A percentile compares a stretch with the other conserved stretches of the same genome.
These are phyloP conservation scores for Acronicta aceris DNA, from an alignment of 2,888 invertebrate species.

Conservation along the genomic window DNA sequence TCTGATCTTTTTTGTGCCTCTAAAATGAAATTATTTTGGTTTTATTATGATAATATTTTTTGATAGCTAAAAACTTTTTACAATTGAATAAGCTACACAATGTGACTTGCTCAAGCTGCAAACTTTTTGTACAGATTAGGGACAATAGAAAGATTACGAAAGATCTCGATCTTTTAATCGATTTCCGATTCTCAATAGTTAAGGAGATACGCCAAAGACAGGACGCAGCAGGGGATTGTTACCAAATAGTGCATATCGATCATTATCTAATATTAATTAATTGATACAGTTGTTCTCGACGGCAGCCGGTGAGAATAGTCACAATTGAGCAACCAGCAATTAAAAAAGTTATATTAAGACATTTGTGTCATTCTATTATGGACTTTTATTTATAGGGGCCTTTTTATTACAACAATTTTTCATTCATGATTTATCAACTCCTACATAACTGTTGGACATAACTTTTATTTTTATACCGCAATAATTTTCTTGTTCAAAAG, in stretches of 20 bases:
- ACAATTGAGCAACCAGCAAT: slow-evolving; percentile 61
- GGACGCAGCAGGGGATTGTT: slow-evolving; percentile 59
- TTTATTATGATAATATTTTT: background rate
- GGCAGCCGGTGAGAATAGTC: slow-evolving; percentile 57
- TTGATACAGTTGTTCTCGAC: slow-evolving; percentile 62
- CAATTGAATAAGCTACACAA: slow-evolving; percentile 43
- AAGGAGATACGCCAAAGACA: slow-evolving; percentile 44
- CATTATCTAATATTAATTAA: slow-evolving; percentile 69
- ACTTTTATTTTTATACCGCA: slow-evolving; percentile 48
- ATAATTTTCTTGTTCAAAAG: slow-evolving; percentile 39
- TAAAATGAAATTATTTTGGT: background rate
- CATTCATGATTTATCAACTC: slow-evolving; percentile 42
- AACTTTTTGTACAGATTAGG: slow-evolving; percentile 38
- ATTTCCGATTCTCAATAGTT: slow-evolving; percentile 53
- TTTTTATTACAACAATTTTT: slow-evolving; percentile 42
- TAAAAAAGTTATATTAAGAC: slow-evolving; percentile 62
- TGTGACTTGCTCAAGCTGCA: slow-evolving; percentile 32
- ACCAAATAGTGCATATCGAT: slow-evolving; percentile 59
- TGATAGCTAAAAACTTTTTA: slow-evolving; percentile 9
- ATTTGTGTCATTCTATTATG: slow-evolving; percentile 57
- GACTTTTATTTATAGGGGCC: slow-evolving; percentile 46
- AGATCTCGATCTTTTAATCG: slow-evolving; percentile 56
- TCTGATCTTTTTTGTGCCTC: background rate
- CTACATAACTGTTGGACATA: slow-evolving; percentile 13
- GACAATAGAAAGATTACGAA: slow-evolving; percentile 55